Conservation (phyloP, 2,888 invertebrate species). For the Magallana nippona region DNA sequence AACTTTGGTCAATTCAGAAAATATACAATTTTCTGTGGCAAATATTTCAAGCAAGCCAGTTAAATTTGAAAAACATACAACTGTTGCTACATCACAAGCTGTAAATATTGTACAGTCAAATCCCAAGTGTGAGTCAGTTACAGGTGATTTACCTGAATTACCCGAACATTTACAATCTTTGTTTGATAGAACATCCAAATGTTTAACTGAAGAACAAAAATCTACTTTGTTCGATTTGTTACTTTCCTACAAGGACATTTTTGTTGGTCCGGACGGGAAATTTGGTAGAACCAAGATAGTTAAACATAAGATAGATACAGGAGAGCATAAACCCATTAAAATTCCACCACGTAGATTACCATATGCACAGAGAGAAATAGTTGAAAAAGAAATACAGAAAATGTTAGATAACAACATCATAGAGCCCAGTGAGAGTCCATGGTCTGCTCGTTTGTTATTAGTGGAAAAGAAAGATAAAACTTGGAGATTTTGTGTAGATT, state of each 20-base stretch:
- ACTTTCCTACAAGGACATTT: constrained; percentile 1
- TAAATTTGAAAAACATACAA: neutral
- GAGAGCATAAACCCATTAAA: neutral
- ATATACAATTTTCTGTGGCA: neutral
- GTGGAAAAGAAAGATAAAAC: constrained; percentile 40
- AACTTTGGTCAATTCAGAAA: neutral
- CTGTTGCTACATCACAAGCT: neutral
- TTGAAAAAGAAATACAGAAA: constrained; percentile 21
- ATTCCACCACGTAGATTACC: constrained; percentile 13
- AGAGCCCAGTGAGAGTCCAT: constrained; percentile 22
- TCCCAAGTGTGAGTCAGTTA: neutral
- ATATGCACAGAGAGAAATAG: constrained; percentile 10
- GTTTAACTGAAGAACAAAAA: constrained; percentile 14
- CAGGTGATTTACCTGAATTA: neutral
- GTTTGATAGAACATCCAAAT: neutral
- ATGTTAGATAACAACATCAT: constrained; percentile 6
- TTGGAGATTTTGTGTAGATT: constrained; percentile 51
- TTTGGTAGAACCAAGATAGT: constrained; percentile 12
- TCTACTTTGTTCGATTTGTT: neutral
- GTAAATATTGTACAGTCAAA: neutral
- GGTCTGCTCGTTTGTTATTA: constrained; percentile 22
- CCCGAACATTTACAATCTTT: neutral
- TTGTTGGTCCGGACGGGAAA: constrained; percentile 16
- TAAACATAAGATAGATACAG: constrained; percentile 1
- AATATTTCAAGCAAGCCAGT: neutral